phyloP scores from a whole-genome alignment of 2,113 vertebrate genomes.

The Synchiropus splendidus region DNA sequence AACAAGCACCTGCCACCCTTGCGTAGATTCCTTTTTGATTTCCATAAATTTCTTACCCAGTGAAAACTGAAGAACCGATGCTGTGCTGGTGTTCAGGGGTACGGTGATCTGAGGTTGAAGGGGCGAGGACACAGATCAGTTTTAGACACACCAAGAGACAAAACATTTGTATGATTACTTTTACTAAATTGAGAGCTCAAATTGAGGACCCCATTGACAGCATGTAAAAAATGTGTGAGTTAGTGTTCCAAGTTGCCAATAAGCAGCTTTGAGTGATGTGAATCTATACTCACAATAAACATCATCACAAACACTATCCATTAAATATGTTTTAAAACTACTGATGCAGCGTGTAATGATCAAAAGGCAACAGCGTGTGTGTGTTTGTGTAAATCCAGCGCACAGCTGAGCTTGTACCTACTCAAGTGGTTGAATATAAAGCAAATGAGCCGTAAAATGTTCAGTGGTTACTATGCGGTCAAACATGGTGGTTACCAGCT shows the following conservation, averaged over 20 bases:
- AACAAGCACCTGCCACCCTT: constrained; percentile 9
- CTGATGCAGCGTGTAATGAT: no score
- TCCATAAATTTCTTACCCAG: constrained; percentile 75
- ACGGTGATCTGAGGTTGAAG: constrained; percentile 84
- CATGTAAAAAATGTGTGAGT: no score
- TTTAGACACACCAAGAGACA: neutral
- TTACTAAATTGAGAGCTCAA: no score
- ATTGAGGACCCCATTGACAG: no score
- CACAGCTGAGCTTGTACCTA: no score
- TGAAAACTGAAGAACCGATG: constrained; percentile 92
- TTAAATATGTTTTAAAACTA: no score
- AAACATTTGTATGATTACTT: no score
- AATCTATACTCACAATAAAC: neutral
- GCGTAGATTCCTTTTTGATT: neutral
- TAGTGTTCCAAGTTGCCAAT: no score
- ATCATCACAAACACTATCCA: no score
- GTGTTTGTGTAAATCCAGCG: no score
- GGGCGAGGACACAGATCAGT: constrained; percentile 7
- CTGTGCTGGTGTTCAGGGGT: constrained; percentile 89
- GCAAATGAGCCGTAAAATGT: constrained; percentile 28
- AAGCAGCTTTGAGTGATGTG: neutral
- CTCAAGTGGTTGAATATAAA: neutral
- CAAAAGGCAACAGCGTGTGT: no score
- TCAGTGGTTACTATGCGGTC: constrained; percentile 28
- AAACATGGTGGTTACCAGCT: constrained; percentile 74